These are phyloP conservation scores for Microtus montanus DNA, from an alignment of 2,113 vertebrate genomes.

Conservation along the genomic window DNA sequence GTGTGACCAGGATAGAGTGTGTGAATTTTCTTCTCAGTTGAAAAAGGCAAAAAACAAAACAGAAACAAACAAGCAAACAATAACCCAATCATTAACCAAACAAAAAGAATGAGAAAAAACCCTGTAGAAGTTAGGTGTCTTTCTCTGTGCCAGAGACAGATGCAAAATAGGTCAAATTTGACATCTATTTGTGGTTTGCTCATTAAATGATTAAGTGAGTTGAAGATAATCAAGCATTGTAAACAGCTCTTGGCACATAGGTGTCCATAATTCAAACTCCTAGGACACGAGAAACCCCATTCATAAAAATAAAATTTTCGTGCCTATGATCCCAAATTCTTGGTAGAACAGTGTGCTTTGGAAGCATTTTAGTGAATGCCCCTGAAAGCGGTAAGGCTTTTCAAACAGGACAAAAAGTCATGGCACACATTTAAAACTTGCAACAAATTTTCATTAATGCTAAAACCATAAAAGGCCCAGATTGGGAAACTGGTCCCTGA, in stretches of 20 bases:
- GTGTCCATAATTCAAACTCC: neutral
- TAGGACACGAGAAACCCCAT: neutral
- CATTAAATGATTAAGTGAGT: slow-evolving; percentile 22
- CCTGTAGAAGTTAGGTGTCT: neutral
- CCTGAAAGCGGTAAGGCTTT: neutral
- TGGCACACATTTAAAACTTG: neutral
- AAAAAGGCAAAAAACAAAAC: neutral
- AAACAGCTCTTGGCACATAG: neutral
- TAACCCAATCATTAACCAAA: too few relatives aligned
- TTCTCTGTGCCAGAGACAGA: neutral
- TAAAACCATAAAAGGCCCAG: neutral
- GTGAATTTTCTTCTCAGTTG: neutral
- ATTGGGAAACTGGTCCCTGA: neutral
- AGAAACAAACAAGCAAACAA: neutral
- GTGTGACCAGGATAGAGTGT: neutral
- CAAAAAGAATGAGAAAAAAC: neutral
- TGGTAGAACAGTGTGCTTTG: neutral
- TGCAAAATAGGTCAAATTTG: neutral
- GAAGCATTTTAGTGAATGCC: neutral
- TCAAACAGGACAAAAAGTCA: neutral
- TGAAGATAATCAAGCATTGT: neutral
- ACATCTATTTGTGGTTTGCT: neutral
- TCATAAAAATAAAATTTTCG: neutral
- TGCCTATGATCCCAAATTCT: neutral
- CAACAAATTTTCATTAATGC: neutral